Percentiles rank a stretch among this genome's conserved stretches.
These are phyloP conservation scores for Cynoglossus semilaevis DNA, from an alignment of 2,113 vertebrate species.

Conservation along the genomic window DNA sequence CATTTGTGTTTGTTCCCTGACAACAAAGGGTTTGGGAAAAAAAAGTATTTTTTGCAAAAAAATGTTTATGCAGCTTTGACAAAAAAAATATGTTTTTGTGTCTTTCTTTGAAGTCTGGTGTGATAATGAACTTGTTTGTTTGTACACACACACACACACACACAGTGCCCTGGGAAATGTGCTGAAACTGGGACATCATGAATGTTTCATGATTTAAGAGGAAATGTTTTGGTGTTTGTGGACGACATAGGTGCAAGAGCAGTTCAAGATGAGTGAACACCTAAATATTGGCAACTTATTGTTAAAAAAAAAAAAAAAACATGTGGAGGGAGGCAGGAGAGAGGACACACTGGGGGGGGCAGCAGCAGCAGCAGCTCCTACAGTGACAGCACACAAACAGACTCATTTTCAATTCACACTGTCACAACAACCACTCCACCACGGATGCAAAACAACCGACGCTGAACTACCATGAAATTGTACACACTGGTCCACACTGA, in stretches of 20 bases:
- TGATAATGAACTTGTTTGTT: slow-evolving; percentile 68
- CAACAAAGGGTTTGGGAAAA: slow-evolving; percentile 13
- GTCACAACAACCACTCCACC: slow-evolving; percentile 10
- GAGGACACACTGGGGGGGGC: slow-evolving; percentile 2
- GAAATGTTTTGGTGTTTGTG: slow-evolving; percentile 47
- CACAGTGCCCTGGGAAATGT: slow-evolving; percentile 27
- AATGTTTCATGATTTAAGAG: slow-evolving; percentile 64
- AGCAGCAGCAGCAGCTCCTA: slow-evolving; percentile 4
- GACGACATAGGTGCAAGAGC: slow-evolving; percentile 24
- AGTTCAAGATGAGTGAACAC: slow-evolving; percentile 32
- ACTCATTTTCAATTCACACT: slow-evolving; percentile 10
- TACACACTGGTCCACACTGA: background rate
- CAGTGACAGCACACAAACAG: slow-evolving; percentile 8
- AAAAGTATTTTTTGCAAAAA: background rate
- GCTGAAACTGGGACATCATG: slow-evolving; percentile 47
- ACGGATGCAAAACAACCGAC: background rate
- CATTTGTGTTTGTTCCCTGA: background rate
- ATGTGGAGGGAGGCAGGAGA: background rate
- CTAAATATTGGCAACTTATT: slow-evolving; percentile 23
- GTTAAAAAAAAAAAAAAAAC: slow-evolving; percentile 21
- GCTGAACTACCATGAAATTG: background rate
- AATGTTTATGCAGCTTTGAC: too few species aligned
- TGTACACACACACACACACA: slow-evolving; percentile 44
- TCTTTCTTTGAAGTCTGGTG: slow-evolving; percentile 47
- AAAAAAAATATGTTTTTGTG: slow-evolving; percentile 13